phyloP scores from a whole-genome alignment of 2,113 vertebrate species.

The Hassar affinis region DNA sequence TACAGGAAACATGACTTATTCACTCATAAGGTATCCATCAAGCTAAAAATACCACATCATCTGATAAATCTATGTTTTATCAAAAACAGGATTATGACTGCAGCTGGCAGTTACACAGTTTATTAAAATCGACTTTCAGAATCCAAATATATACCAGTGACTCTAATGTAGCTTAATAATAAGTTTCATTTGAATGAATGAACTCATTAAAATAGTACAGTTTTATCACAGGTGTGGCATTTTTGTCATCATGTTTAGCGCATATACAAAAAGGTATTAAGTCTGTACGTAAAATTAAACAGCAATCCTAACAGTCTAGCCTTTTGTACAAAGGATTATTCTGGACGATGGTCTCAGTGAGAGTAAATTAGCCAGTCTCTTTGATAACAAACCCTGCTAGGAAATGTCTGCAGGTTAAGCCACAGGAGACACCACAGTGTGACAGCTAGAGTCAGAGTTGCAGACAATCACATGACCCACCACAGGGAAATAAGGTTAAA shows the following conservation, averaged over 20 bases:
- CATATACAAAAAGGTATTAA: background rate
- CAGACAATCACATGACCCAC: conserved; percentile 37
- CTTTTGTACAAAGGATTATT: background rate
- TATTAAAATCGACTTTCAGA: conserved; percentile 22
- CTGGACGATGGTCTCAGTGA: background rate
- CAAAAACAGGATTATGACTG: conserved; percentile 3
- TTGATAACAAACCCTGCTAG: conserved; percentile 46
- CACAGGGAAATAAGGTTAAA: conserved; percentile 44
- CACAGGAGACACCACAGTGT: conserved; percentile 19
- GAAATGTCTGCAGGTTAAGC: conserved; percentile 30
- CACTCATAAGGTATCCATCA: background rate
- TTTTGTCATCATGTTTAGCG: background rate
- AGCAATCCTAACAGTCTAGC: background rate
- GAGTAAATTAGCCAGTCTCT: conserved; percentile 42
- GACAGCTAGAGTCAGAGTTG: conserved; percentile 40
- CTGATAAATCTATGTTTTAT: background rate
- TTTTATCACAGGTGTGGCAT: background rate
- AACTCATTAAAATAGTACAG: too few relatives aligned
- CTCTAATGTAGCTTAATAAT: background rate
- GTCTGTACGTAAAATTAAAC: background rate
- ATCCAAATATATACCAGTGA: background rate
- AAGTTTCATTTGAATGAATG: background rate
- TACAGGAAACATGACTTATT: conserved; percentile 14
- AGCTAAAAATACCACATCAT: conserved; percentile 31
- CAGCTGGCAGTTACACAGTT: background rate